Base-by-base conservation (phyloP, 1,140 invertebrate species). In the Saxidomus purpurata region DNA sequence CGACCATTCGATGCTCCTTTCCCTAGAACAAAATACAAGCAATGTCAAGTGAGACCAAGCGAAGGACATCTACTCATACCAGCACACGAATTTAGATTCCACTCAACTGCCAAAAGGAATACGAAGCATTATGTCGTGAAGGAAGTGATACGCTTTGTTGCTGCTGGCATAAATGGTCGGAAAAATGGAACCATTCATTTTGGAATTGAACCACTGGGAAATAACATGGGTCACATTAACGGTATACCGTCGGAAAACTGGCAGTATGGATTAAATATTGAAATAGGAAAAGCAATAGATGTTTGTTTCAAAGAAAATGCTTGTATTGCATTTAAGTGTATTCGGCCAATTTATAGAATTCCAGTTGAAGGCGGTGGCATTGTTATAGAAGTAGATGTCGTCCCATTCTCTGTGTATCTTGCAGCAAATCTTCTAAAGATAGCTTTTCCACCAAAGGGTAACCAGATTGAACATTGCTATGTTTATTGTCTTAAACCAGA, bases 171-270 rank as follows among this genome's bases (percentile, higher is more conserved):
- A 59, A 81, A 81, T 81, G 79, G 79, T 17, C 19, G 34, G 6
- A 81, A 61, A 22, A 81, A 81, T 81, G 79, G 79, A 22, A 81
- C 79, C 2, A 61, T 81, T 34, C 79, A 81, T 81, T 81, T 81
- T 81, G 79, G 79, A 36, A 81, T 81, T 9, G 25, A 81, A 61
- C 19, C 1, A 34, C 1, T 9, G 11, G 49, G 49, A 11, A 61
- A 61, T 22, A 28, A 52, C 22, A 4, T 19, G 1, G 79, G 79
- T 13, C 0, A 81, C 1, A 61, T 81, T 3, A 59, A 38, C 2
- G 79, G 79, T 11, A 8, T 81, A 3, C 49, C 28, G 4, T 15
- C 9, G 19, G 52, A 36, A 22, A 6, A 2, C 6, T 63, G 28
- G 22, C 11, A 15, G 3, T 8, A 43, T 3, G 0, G 9, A 59